Evolutionary conservation across 2,797 vertebrate species (phyloP).

Genomic region (Microtus californicus): DNA sequence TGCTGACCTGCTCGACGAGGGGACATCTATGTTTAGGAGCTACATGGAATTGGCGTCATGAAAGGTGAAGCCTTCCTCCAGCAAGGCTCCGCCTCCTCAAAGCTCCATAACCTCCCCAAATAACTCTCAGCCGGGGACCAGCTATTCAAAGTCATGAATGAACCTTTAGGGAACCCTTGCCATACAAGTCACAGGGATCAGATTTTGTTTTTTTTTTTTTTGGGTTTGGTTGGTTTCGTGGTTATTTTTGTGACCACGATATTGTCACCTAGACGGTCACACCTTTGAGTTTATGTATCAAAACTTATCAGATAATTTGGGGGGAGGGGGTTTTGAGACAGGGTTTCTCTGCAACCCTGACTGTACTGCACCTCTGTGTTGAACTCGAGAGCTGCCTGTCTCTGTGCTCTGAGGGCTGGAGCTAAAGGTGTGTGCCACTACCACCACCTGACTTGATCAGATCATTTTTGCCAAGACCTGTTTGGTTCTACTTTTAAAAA

Average conservation of each 20-base stretch:
- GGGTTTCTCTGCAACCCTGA: background rate
- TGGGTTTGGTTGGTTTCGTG: background rate
- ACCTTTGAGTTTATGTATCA: background rate
- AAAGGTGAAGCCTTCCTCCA: background rate
- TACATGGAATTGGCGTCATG: background rate
- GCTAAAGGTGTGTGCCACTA: background rate
- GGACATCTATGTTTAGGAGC: background rate
- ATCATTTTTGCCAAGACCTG: background rate
- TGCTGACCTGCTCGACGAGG: background rate
- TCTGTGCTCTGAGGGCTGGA: background rate
- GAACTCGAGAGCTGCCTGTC: background rate
- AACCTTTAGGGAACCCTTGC: background rate
- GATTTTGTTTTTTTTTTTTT: background rate
- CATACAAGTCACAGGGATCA: background rate
- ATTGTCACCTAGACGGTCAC: background rate
- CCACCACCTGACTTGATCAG: background rate
- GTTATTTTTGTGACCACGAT: background rate
- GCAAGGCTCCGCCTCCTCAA: background rate
- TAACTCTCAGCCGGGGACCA: background rate
- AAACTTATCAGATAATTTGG: background rate
- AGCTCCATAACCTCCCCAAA: background rate
- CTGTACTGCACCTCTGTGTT: background rate
- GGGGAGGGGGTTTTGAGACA: background rate
- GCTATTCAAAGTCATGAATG: background rate
- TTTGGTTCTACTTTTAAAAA: background rate